phyloP scores from a whole-genome alignment of 2,113 vertebrate species.

The Bubalus kerabau region DNA sequence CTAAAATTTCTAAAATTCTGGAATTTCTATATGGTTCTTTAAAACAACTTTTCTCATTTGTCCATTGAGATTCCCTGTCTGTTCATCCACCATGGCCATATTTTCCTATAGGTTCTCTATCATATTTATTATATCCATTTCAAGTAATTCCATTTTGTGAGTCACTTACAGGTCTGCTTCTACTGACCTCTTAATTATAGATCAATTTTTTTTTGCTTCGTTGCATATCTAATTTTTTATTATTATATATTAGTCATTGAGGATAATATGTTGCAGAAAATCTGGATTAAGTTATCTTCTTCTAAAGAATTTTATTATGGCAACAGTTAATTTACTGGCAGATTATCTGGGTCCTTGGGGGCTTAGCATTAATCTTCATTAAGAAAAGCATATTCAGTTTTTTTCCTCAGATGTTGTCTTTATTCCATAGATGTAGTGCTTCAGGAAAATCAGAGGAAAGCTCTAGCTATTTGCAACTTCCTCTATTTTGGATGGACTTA shows the following conservation, averaged over 20 bases:
- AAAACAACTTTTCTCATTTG: background rate
- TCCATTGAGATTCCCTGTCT: background rate
- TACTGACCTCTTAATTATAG: background rate
- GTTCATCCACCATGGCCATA: background rate
- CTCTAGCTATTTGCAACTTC: background rate
- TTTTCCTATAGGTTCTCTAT: background rate
- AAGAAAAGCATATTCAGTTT: background rate
- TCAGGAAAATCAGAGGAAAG: background rate
- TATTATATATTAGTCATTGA: background rate
- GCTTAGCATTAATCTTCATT: background rate
- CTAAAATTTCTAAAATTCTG: background rate
- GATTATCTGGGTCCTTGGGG: background rate
- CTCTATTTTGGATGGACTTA: background rate
- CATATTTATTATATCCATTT: background rate
- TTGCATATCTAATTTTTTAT: background rate
- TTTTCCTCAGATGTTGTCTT: background rate
- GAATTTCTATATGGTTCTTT: background rate
- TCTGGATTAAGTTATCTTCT: background rate
- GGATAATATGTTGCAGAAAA: background rate
- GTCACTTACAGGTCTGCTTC: background rate
- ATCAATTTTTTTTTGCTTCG: background rate
- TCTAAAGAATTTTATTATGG: background rate
- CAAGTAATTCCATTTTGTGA: background rate
- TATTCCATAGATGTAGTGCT: background rate
- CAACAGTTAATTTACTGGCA: background rate